Evolutionary conservation across 1,140 invertebrate genomes (phyloP).

Genomic region (Zaprionus taronus): DNA sequence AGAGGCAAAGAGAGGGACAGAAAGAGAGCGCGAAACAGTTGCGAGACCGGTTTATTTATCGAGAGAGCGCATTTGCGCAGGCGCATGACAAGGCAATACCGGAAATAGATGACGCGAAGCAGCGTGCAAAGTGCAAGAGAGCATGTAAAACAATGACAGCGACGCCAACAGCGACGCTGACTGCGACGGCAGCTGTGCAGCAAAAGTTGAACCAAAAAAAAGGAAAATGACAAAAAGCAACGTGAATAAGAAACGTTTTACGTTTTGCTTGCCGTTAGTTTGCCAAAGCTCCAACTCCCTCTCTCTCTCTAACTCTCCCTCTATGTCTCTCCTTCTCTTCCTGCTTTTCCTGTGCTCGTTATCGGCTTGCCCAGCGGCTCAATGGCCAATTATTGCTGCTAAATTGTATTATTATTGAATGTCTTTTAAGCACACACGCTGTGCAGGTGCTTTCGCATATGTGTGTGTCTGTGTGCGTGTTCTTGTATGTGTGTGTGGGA

Average conservation of each 20-base stretch:
- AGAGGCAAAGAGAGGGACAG: slow-evolving; percentile 21
- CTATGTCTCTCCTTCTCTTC: slow-evolving; percentile 8
- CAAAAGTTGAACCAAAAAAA: slow-evolving; percentile 26
- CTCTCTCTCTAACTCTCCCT: neutral
- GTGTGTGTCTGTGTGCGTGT: slow-evolving; percentile 25
- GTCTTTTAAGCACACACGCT: slow-evolving; percentile 33
- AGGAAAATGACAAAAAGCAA: slow-evolving; percentile 44
- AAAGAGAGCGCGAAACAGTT: slow-evolving; percentile 19
- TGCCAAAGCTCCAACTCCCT: neutral
- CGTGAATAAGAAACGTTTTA: slow-evolving; percentile 50
- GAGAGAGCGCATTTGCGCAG: slow-evolving; percentile 42
- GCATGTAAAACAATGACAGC: slow-evolving; percentile 8
- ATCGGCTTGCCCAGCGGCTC: slow-evolving; percentile 29
- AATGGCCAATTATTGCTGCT: slow-evolving; percentile 74
- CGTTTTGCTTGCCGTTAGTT: slow-evolving; percentile 43
- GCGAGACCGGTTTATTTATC: slow-evolving; percentile 35
- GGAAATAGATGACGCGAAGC: slow-evolving; percentile 52
- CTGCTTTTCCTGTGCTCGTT: slow-evolving; percentile 6
- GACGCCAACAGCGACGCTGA: neutral
- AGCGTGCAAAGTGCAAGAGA: slow-evolving; percentile 42
- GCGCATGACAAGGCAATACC: slow-evolving; percentile 35
- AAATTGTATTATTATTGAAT: slow-evolving; percentile 76
- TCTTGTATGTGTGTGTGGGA: slow-evolving; percentile 42
- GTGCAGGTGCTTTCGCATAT: neutral
- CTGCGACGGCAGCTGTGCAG: slow-evolving; percentile 20